A percentile compares a stretch with the other conserved stretches of the same genome.
Evolutionary conservation across 2,113 vertebrate genomes (phyloP).

Genomic region (Oryzias javanicus): DNA sequence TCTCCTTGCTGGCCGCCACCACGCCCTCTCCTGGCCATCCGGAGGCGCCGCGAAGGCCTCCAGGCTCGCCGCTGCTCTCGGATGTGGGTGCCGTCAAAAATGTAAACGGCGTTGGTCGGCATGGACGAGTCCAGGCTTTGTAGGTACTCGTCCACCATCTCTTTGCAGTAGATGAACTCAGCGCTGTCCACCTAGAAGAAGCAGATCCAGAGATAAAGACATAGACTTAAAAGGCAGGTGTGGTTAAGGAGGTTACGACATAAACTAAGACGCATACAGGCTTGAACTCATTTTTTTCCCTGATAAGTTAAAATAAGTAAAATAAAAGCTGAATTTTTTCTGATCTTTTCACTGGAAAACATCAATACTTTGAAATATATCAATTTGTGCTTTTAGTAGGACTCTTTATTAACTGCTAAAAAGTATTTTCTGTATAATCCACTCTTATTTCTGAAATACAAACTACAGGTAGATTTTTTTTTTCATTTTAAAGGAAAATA

Average conservation of each 20-base stretch:
- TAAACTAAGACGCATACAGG: no score
- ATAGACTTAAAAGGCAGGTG: no score
- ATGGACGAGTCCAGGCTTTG: slow-evolving; percentile 58
- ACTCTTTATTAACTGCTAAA: no score
- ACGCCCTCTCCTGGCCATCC: background rate
- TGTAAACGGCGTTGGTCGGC: slow-evolving; percentile 63
- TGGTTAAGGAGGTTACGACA: no score
- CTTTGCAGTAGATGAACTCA: slow-evolving; percentile 77
- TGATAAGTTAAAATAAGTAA: background rate
- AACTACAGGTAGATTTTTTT: no score
- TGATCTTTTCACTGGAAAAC: background rate
- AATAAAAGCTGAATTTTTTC: background rate
- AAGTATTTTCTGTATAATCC: no score
- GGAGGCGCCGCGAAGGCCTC: background rate
- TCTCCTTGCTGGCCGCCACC: slow-evolving; percentile 23
- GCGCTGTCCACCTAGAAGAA: slow-evolving; percentile 62
- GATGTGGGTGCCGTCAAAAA: slow-evolving; percentile 57
- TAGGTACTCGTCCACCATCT: slow-evolving; percentile 74
- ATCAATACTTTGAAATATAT: background rate
- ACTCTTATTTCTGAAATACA: no score
- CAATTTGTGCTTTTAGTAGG: slow-evolving; percentile 5
- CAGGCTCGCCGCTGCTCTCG: slow-evolving; percentile 1
- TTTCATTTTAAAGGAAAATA: no score
- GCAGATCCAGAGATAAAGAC: no score
- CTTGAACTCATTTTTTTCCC: no score